Conservation (phyloP, 1,140 invertebrate species). For the Calosoma granatense region DNA sequence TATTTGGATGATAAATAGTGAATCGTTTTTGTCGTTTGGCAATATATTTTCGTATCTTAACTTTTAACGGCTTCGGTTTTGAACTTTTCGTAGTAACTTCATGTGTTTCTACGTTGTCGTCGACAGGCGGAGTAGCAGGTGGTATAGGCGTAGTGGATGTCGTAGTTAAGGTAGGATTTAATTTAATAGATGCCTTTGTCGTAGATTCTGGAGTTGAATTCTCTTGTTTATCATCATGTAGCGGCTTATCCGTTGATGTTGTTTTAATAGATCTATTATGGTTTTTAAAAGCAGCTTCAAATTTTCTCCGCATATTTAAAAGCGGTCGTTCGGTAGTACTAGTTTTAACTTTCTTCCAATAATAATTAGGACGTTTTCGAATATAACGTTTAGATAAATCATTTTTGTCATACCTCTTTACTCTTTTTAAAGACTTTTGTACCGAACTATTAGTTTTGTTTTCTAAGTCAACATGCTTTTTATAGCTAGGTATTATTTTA, state of each 20-base stretch:
- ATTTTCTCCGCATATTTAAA: not conserved
- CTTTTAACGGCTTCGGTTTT: not conserved
- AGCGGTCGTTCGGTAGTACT: not conserved
- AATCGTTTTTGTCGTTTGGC: not conserved
- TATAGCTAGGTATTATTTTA: constrained; percentile 23
- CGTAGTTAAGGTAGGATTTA: not conserved
- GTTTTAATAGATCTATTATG: not conserved
- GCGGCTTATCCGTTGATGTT: not conserved
- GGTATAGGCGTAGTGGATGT: not conserved
- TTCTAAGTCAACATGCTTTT: too few relatives aligned
- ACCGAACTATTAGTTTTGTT: constrained; percentile 10
- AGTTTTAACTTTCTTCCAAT: constrained; percentile 17
- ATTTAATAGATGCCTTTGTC: not conserved
- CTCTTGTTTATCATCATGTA: too few relatives aligned
- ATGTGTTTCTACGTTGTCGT: not conserved
- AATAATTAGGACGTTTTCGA: constrained; percentile 17
- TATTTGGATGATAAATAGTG: not conserved
- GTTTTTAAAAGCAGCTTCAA: not conserved
- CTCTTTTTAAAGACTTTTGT: constrained; percentile 7
- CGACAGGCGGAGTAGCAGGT: not conserved
- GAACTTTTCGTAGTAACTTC: not conserved
- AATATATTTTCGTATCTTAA: not conserved
- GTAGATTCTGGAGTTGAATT: not conserved
- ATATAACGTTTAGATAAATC: constrained; percentile 12
- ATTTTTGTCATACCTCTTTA: constrained; percentile 10